These are phyloP conservation scores for Ichneumon xanthorius DNA, from an alignment of 2,888 invertebrate species.

Conservation along the genomic window DNA sequence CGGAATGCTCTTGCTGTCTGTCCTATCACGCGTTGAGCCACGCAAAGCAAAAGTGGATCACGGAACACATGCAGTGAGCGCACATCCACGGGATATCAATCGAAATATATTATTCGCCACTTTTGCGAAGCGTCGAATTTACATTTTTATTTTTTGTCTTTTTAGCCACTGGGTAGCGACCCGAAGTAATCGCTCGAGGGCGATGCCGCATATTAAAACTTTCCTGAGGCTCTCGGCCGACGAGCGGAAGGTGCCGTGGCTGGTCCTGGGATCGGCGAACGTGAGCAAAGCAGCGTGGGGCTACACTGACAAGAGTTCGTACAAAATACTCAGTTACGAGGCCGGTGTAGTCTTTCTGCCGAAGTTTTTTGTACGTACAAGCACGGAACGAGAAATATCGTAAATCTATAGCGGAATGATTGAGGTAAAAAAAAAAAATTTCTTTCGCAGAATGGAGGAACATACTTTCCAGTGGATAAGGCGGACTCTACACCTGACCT, in stretches of 20 bases:
- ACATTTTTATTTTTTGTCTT: conserved; percentile 22
- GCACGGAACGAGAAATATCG: neutral
- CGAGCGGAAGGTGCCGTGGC: conserved; percentile 90
- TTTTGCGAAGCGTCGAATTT: conserved; percentile 26
- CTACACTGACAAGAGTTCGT: conserved; percentile 70
- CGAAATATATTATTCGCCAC: conserved; percentile 11
- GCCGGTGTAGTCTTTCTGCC: conserved; percentile 96
- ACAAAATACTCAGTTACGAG: conserved; percentile 94
- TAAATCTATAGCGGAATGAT: neutral
- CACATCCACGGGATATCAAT: conserved; percentile 63
- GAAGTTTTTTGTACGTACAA: conserved; percentile 89
- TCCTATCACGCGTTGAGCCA: conserved; percentile 93
- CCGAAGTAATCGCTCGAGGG: conserved; percentile 89
- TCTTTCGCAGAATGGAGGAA: conserved; percentile 87
- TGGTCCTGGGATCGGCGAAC: conserved; percentile 96
- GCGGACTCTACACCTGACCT: conserved; percentile 72
- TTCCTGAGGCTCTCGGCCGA: conserved; percentile 92
- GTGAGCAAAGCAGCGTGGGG: conserved; percentile 99
- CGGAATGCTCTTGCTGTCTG: conserved; percentile 94
- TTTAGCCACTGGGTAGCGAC: conserved; percentile 94
- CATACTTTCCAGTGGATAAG: conserved; percentile 86
- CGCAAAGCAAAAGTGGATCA: conserved; percentile 94
- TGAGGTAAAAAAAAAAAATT: conserved; percentile 27
- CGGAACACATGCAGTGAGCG: conserved; percentile 90
- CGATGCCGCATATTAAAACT: conserved; percentile 98